Base-by-base conservation (phyloP, 2,888 invertebrate genomes). In the Apamea monoglypha region DNA sequence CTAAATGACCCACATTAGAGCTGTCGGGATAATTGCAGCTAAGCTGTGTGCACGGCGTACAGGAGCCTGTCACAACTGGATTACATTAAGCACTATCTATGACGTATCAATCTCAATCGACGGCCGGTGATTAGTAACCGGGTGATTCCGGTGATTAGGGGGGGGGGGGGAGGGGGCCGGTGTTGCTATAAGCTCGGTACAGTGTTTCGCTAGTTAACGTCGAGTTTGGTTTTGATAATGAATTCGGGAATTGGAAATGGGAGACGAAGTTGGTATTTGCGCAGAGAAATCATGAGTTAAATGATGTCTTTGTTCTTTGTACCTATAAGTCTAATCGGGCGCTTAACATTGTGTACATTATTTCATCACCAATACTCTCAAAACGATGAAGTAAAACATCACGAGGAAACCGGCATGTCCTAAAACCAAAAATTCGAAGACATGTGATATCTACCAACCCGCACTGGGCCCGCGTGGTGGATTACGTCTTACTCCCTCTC, bases 101-200 rank as follows among this genome's bases (percentile, higher is more conserved):
- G 80, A 82, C 78, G 76, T 74, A 87, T 88, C 87, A 87, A 88
- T 88, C 82, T 81, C 87, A 71, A 80, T 79, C 81, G 87, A 81
- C 64, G n/a, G 47, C 61, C 61, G 76, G 88, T 86, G 88, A 86
- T 88, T 80, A 80, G 80, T 80, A 74, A 69, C 75, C 66, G 84
- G 87, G 76, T 74, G 84, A 85, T 85, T 83, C 76, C 86, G 84
- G 85, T 83, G 81, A 86, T 85, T 76, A 86, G 81, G 25, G 56
- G 10, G 53, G 63, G 53, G 63, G n/a, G n/a, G 25, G 5, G 44
- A 47, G 3, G 36, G n/a, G 32, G 36, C 3, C 5, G 40, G 50
- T 83, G 80, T 80, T 80, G 80, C 74, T 76, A 56, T 75, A 61
- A 82, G 64, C 72, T 50, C 36, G 40, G 36, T 40, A 71, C 70